Conservation (phyloP, 2,113 vertebrate species). For the Arothron firmamentum region DNA sequence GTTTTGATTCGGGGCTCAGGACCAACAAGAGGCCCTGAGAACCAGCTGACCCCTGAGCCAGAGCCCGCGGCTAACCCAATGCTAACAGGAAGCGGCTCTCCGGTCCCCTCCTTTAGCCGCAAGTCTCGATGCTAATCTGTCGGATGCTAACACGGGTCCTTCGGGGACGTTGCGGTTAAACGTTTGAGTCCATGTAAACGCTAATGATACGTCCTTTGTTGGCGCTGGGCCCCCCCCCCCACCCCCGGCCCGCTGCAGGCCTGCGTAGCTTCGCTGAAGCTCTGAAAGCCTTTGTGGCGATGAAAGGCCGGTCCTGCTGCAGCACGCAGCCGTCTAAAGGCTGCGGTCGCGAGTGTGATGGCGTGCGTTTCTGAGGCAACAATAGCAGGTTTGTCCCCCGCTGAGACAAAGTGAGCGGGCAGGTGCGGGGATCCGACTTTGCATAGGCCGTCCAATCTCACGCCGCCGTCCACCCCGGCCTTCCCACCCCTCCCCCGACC, state of each 20-base stretch:
- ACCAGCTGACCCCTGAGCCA: no score
- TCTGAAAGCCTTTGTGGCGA: constrained; percentile 22
- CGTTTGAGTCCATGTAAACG: no score
- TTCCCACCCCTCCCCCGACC: constrained; percentile 14
- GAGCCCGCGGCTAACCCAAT: no score
- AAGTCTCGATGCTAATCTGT: no score
- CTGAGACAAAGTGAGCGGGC: constrained; percentile 66
- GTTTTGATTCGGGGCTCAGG: no score
- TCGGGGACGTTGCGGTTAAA: no score
- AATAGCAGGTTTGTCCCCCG: constrained; percentile 72
- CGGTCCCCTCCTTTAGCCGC: no score
- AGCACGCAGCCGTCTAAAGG: constrained; percentile 57
- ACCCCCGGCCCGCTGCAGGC: neutral
- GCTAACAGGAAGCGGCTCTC: no score
- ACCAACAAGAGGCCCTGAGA: no score
- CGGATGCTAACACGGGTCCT: no score
- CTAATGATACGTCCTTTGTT: neutral
- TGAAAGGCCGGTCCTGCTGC: constrained; percentile 60
- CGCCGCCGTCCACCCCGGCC: constrained; percentile 34
- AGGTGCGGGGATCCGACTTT: constrained; percentile 76
- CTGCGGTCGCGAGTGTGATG: constrained; percentile 25
- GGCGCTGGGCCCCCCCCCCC: neutral
- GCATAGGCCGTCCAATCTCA: constrained; percentile 68
- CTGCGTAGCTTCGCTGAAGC: constrained; percentile 36
- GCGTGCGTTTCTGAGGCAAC: constrained; percentile 49